Evolutionary conservation across 2,888 invertebrate genomes (phyloP).

Genomic region (Napeogenes inachia): DNA sequence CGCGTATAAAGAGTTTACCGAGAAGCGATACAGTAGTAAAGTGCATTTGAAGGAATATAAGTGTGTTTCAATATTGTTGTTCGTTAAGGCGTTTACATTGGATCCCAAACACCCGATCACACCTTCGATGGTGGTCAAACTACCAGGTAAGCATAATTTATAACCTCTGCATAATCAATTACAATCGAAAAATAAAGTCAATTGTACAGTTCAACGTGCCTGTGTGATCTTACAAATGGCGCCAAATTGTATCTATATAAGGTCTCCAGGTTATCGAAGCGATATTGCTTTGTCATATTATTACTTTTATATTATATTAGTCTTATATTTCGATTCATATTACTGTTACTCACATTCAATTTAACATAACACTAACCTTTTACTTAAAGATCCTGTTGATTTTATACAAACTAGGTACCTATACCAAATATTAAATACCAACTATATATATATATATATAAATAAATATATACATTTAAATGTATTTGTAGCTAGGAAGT

Average conservation of each 20-base stretch:
- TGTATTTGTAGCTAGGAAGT: no score
- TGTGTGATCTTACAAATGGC: slow-evolving; percentile 26
- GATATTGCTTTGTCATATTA: slow-evolving; percentile 13
- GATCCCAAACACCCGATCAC: slow-evolving; percentile 69
- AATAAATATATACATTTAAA: no score
- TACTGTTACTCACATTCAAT: neutral
- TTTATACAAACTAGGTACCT: no score
- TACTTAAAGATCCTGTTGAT: no score
- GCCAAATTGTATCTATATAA: slow-evolving; percentile 33
- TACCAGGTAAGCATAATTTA: slow-evolving; percentile 61
- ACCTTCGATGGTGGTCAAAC: slow-evolving; percentile 76
- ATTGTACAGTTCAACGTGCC: no score
- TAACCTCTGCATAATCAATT: slow-evolving; percentile 8
- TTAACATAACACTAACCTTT: neutral
- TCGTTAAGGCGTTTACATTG: slow-evolving; percentile 71
- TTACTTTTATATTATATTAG: neutral
- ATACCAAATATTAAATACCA: no score
- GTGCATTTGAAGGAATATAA: slow-evolving; percentile 74
- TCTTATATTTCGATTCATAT: neutral
- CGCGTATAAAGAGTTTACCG: slow-evolving; percentile 73
- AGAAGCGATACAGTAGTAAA: slow-evolving; percentile 72
- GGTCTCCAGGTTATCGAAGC: slow-evolving; percentile 34
- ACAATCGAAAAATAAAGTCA: neutral
- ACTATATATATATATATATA: no score
- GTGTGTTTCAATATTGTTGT: slow-evolving; percentile 70